phyloP scores from a whole-genome alignment of 2,797 vertebrate genomes.

The Smutsia temminckii region DNA sequence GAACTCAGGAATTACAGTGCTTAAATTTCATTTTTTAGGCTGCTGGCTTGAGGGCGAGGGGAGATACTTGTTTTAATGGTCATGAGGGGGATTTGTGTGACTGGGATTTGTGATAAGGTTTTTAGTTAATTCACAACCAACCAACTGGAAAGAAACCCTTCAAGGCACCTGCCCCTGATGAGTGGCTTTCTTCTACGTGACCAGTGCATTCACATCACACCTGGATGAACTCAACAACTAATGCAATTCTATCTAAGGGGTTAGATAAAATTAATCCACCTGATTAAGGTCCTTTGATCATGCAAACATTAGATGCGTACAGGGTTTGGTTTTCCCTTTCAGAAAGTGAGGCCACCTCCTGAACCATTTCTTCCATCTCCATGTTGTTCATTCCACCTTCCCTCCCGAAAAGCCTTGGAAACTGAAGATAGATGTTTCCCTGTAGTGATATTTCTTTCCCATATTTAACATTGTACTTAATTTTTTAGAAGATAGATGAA shows the following conservation, averaged over 20 bases:
- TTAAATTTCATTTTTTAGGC: not conserved
- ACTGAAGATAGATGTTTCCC: conserved; percentile 19
- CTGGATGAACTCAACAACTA: not conserved
- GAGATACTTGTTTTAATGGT: not conserved
- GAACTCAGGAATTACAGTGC: not conserved
- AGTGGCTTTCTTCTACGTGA: not conserved
- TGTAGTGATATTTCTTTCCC: conserved; percentile 34
- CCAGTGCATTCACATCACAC: not conserved
- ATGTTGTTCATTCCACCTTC: not conserved
- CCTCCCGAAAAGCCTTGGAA: conserved; percentile 23
- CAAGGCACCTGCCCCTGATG: not conserved
- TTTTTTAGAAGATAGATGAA: conserved; percentile 24
- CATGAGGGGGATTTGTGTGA: not conserved
- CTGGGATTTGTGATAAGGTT: not conserved
- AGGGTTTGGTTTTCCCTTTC: not conserved
- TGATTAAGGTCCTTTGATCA: not conserved
- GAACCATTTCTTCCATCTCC: not conserved
- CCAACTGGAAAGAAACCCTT: not conserved
- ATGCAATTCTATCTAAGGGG: not conserved
- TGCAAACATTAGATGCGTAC: not conserved
- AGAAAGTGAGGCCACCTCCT: not conserved
- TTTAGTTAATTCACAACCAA: not conserved
- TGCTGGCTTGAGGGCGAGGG: not conserved
- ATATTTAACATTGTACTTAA: conserved; percentile 1
- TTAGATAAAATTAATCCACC: not conserved